phyloP scores from a whole-genome alignment of 2,113 vertebrate genomes.

The Colossoma macropomum region DNA sequence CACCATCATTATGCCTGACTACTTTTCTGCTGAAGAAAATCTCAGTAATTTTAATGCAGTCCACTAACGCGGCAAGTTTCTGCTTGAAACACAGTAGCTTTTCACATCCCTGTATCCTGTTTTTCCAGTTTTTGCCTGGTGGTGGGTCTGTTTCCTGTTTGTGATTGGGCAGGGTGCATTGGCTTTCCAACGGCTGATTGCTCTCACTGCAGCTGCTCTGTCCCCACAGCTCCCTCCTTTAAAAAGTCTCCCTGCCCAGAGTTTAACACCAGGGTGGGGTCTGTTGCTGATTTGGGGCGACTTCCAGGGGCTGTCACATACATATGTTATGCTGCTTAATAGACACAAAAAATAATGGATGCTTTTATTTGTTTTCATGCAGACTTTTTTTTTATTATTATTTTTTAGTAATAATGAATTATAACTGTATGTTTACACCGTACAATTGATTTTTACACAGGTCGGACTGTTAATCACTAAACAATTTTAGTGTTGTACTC shows the following conservation, averaged over 20 bases:
- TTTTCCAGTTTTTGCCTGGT: not conserved
- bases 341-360: too few relatives aligned
- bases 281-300: not conserved
- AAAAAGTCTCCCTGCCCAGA: constrained; percentile 10
- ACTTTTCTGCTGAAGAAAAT: not conserved
- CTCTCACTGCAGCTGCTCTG: constrained; percentile 13
- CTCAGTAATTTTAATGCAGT: too few relatives aligned
- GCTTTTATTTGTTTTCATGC: not conserved
- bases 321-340: not conserved
- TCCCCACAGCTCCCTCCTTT: not conserved
- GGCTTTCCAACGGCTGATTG: constrained; percentile 24
- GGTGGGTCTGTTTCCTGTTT: constrained; percentile 53
- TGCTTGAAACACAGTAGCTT: not conserved
- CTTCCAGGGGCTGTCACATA: not conserved
- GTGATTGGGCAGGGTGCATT: not conserved
- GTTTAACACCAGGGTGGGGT: not conserved
- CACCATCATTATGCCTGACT: too few relatives aligned
- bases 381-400: too few relatives aligned
- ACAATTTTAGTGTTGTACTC: too few relatives aligned
- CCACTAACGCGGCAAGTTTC: too few relatives aligned
- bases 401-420: too few relatives aligned
- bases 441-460: too few relatives aligned
- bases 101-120: not conserved
- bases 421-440: too few relatives aligned
- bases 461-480: too few relatives aligned